Percentiles rank a stretch among this genome's conserved stretches.
Conservation (phyloP, 2,113 vertebrate genomes). For the Elephantulus edwardii region DNA sequence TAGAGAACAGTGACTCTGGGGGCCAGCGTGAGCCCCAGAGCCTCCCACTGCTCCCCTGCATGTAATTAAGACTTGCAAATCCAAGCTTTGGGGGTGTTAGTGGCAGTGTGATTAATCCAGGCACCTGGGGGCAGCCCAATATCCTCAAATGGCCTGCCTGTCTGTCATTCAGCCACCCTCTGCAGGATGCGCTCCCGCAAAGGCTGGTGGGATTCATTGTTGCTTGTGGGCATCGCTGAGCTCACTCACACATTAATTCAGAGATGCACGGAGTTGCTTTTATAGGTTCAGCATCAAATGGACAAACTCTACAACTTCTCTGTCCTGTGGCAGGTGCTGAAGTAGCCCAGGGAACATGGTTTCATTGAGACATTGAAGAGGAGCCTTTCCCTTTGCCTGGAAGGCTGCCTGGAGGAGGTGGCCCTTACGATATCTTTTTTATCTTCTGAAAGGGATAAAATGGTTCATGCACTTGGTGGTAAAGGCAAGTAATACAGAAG, state of each 20-base stretch:
- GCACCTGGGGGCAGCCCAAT: neutral
- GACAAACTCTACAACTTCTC: neutral
- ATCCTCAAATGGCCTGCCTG: constrained; percentile 28
- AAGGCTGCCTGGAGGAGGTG: neutral
- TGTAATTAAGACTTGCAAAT: constrained; percentile 33
- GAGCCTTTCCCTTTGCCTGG: fast-evolving
- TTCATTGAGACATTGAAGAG: neutral
- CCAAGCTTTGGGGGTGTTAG: neutral
- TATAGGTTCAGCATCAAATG: neutral
- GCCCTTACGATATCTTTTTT: neutral
- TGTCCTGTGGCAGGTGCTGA: neutral
- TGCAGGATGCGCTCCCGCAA: neutral
- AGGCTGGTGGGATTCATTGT: neutral
- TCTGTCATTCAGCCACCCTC: constrained; percentile 19
- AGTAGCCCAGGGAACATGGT: neutral
- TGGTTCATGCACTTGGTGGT: neutral
- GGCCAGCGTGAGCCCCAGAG: fast-evolving
- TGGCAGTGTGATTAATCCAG: neutral
- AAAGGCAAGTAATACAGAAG: neutral
- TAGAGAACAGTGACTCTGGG: neutral
- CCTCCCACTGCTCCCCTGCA: neutral
- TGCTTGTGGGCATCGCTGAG: neutral
- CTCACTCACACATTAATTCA: neutral
- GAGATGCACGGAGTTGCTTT: neutral
- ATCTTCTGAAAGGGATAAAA: neutral